Base-by-base conservation (phyloP, 2,888 invertebrate genomes). In the Eupithecia centaureata region DNA sequence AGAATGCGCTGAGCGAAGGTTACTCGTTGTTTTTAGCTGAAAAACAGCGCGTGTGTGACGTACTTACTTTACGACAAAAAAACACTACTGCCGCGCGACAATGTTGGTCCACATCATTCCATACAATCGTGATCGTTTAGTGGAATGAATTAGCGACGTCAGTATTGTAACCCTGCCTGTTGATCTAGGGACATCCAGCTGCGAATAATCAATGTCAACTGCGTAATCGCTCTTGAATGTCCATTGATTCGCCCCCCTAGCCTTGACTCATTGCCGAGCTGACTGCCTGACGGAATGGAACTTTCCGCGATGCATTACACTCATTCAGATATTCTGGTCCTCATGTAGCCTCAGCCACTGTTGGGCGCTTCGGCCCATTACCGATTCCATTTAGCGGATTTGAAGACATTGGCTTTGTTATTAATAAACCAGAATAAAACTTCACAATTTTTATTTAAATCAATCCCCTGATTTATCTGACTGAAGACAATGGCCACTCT, bases 181-280 rank as follows among this genome's bases (percentile, higher is more conserved):
- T 47, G 47, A 47, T 47, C 52, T 52, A 52, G 13, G 15, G 27
- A 52, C 27, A 27, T 52, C 52, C 27, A 27, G 27, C 52, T 2
- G 52, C 27, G 27, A 52, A 52, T 52, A 52, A 25, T 27, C 27
- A 18, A 30, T 56, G 56, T 30, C 28, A 30, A 56, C 30, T 27
- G 28, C n/a, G 30, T 56, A 56, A 56, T 56, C 56, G 56, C 56
- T 56, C 28, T 52, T 25, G 52, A 52, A 27, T 52, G 52, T 27
- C 27, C 27, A 52, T 52, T 56, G 56, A 56, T 28, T 56, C 28
- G 27, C 30, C 56, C 51, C 54, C 28, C 28, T 56, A 4, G n/a
- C 56, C 56, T 30, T 56, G n/a, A 56, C 27, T 28, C 56, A 15
- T 27, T 47, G 47, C 47, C 22, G 18, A 5, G 47, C 22, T 22